Evolutionary conservation across 2,113 vertebrate genomes (phyloP).

Genomic region (Campylorhamphus procurvoides): DNA sequence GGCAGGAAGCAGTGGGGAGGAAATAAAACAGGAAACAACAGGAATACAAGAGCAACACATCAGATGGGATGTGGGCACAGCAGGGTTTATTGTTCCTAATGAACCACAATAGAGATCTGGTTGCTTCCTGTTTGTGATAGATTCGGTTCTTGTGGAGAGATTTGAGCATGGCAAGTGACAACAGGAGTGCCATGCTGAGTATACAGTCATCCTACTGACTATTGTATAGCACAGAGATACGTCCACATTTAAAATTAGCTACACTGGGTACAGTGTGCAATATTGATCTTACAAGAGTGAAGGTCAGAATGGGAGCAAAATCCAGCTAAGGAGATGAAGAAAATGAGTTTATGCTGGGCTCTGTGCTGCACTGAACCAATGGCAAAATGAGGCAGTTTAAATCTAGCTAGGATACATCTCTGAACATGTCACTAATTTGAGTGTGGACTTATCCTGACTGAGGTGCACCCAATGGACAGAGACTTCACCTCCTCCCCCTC

Average conservation of each 20-base stretch:
- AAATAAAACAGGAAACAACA: not conserved
- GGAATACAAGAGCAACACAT: not conserved
- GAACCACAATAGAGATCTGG: not conserved
- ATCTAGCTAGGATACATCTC: not conserved
- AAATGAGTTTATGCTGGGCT: not conserved
- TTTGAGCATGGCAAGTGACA: not conserved
- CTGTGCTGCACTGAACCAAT: not conserved
- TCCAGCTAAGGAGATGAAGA: not conserved
- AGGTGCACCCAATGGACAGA: not conserved
- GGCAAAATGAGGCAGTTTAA: not conserved
- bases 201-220: not conserved
- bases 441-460: not conserved
- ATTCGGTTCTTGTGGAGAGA: not conserved
- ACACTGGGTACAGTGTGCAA: not conserved
- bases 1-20: not conserved
- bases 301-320: not conserved
- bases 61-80: not conserved
- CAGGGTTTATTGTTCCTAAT: not conserved
- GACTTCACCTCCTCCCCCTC: not conserved
- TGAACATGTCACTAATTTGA: not conserved
- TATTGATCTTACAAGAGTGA: not conserved
- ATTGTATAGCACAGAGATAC: not conserved
- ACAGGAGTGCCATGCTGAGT: not conserved
- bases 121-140: not conserved
- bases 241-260: conserved; percentile 5